Conservation (phyloP, 2,888 invertebrate species). For the Volucella zonaria region DNA sequence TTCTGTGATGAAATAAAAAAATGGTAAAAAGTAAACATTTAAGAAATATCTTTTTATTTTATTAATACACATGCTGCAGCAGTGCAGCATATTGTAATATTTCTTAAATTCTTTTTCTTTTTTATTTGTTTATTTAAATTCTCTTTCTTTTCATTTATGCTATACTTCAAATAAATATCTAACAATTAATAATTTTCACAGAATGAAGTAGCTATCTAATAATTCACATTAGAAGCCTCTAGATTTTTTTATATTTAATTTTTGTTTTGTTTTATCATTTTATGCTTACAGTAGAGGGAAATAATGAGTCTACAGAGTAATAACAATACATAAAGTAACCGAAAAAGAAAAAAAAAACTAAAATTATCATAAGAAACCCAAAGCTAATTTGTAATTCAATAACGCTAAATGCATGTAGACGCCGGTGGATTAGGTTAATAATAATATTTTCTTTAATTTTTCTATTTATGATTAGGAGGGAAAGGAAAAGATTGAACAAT, state of each 20-base stretch:
- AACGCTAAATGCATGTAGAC: slow-evolving; percentile 68
- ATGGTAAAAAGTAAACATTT: slow-evolving; percentile 34
- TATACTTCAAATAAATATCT: slow-evolving; percentile 73
- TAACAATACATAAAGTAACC: slow-evolving; percentile 67
- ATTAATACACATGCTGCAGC: slow-evolving; percentile 62
- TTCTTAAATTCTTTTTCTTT: slow-evolving; percentile 41
- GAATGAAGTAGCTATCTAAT: slow-evolving; percentile 71
- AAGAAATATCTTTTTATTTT: slow-evolving; percentile 67
- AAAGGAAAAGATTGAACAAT: slow-evolving; percentile 39
- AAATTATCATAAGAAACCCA: slow-evolving; percentile 34
- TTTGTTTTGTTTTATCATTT: slow-evolving; percentile 18
- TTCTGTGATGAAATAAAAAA: background rate
- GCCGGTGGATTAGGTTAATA: slow-evolving; percentile 67
- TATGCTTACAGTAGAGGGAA: slow-evolving; percentile 32
- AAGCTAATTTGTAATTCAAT: slow-evolving; percentile 48
- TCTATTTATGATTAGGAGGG: slow-evolving; percentile 21
- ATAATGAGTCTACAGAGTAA: slow-evolving; percentile 47
- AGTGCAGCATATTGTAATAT: slow-evolving; percentile 53
- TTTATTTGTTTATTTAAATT: slow-evolving; percentile 57
- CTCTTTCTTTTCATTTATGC: slow-evolving; percentile 68
- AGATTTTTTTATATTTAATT: slow-evolving; percentile 24
- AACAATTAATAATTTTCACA: slow-evolving; percentile 72
- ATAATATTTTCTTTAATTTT: slow-evolving; percentile 27
- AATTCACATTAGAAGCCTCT: slow-evolving; percentile 64
- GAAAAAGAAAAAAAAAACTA: background rate